Conservation (phyloP, 2,888 invertebrate species). For the Hypselothyrea guttata region DNA sequence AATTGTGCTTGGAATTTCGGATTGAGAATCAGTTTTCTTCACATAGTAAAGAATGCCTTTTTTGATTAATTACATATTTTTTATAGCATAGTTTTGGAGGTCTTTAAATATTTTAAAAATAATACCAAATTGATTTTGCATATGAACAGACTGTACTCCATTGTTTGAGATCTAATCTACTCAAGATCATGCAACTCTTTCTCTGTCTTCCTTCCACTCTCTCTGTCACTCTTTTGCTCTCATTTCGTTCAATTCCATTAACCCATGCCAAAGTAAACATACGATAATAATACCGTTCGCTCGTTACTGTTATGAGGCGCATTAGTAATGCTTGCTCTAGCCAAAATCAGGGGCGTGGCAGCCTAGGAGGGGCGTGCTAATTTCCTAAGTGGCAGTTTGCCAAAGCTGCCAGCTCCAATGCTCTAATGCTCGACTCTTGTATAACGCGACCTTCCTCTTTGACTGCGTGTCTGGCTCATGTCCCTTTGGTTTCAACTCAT, state of each 20-base stretch:
- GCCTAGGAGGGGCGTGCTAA: slow-evolving; percentile 32
- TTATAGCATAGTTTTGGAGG: too few relatives aligned
- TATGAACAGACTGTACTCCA: too few relatives aligned
- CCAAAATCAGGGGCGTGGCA: neutral
- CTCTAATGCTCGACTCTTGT: neutral
- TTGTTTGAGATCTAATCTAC: too few relatives aligned
- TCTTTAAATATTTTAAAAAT: too few relatives aligned
- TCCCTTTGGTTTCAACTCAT: slow-evolving; percentile 53
- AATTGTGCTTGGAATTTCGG: too few relatives aligned
- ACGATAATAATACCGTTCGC: slow-evolving; percentile 10
- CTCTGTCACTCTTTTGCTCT: neutral
- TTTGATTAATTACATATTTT: too few relatives aligned
- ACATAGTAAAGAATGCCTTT: too few relatives aligned
- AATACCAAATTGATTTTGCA: too few relatives aligned
- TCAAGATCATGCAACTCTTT: neutral
- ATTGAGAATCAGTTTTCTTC: too few relatives aligned
- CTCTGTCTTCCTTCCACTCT: neutral
- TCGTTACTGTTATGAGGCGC: slow-evolving; percentile 46
- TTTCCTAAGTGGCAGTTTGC: slow-evolving; percentile 50
- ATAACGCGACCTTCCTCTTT: too few relatives aligned
- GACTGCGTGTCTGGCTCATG: slow-evolving; percentile 9
- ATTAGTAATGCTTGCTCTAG: slow-evolving; percentile 32
- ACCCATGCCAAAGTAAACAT: slow-evolving; percentile 3
- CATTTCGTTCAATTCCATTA: slow-evolving; percentile 33
- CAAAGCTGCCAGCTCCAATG: slow-evolving; percentile 22